These are phyloP conservation scores for Athripsodes cinereus DNA, from an alignment of 2,888 invertebrate genomes.

Conservation along the genomic window DNA sequence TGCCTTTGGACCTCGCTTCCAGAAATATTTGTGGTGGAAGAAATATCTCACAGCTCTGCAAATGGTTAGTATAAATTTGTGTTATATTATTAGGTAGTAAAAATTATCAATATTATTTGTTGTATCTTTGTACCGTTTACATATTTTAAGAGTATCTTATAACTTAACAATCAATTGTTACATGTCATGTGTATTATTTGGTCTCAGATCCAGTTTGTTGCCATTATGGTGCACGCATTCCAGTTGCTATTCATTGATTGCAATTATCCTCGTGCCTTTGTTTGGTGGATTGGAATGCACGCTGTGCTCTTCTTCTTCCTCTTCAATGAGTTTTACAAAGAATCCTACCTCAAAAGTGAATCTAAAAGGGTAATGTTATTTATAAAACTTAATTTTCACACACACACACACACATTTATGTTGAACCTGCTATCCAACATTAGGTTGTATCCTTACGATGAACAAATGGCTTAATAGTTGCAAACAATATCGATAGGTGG, in stretches of 20 bases:
- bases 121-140: background rate
- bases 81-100: background rate
- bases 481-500: no score
- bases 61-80: constrained; percentile 56
- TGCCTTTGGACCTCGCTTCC: constrained; percentile 81
- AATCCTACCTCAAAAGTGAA: constrained; percentile 55
- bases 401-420: no score
- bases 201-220: constrained; percentile 77
- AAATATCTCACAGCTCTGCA: constrained; percentile 87
- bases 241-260: constrained; percentile 86
- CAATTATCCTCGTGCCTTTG: constrained; percentile 89
- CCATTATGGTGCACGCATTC: constrained; percentile 89
- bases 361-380: constrained; percentile 1
- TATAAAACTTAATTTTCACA: no score
- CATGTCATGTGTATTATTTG: constrained; percentile 9
- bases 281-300: constrained; percentile 94
- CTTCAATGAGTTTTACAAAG: constrained; percentile 90
- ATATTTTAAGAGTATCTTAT: background rate
- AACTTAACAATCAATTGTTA: background rate
- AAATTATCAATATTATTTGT: background rate
- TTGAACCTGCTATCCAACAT: no score
- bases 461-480: no score
- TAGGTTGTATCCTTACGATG: no score
- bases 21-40: constrained; percentile 93
- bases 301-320: constrained; percentile 94